A percentile compares a stretch with the other conserved stretches of the same genome.
Conservation (phyloP, 2,888 invertebrate species). For the Dicranocentrus wangi region DNA sequence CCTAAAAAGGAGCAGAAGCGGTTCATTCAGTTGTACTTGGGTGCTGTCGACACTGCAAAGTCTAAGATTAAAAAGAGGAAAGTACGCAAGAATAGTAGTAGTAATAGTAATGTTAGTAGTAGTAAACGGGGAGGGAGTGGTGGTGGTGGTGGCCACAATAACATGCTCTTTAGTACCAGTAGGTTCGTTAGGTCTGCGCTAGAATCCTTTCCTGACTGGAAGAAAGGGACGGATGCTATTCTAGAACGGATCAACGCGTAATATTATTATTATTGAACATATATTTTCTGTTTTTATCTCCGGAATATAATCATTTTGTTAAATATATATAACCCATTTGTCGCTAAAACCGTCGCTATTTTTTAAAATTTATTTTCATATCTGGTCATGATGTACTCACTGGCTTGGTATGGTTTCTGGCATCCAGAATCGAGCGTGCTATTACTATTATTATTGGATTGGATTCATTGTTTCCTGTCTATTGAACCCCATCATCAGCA, state of each 20-base stretch:
- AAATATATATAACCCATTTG: not conserved
- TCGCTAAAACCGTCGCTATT: not conserved
- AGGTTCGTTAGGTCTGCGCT: slow-evolving; percentile 41
- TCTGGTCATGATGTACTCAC: not conserved
- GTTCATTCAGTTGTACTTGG: slow-evolving; percentile 27
- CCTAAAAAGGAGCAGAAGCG: slow-evolving; percentile 30
- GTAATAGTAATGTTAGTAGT: too few relatives aligned
- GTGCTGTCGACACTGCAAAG: slow-evolving; percentile 24
- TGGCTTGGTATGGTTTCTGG: not conserved
- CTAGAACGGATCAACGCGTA: not conserved
- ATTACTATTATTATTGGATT: not conserved
- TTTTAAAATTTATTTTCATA: not conserved
- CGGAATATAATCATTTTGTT: not conserved
- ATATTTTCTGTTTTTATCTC: not conserved
- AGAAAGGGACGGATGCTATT: slow-evolving; percentile 30
- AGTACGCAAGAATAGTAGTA: not conserved
- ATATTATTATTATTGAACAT: not conserved
- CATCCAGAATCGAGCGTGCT: not conserved
- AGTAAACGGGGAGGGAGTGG: too few relatives aligned
- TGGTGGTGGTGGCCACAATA: too few relatives aligned
- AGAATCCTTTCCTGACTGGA: slow-evolving; percentile 40
- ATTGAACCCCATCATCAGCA: not conserved
- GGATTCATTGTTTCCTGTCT: not conserved
- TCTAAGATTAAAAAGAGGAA: slow-evolving; percentile 36
- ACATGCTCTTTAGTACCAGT: not conserved